Evolutionary conservation across 2,113 vertebrate species (phyloP), one percentile per base, ranked within the genome.

Genomic region (Nibea coibor): DNA sequence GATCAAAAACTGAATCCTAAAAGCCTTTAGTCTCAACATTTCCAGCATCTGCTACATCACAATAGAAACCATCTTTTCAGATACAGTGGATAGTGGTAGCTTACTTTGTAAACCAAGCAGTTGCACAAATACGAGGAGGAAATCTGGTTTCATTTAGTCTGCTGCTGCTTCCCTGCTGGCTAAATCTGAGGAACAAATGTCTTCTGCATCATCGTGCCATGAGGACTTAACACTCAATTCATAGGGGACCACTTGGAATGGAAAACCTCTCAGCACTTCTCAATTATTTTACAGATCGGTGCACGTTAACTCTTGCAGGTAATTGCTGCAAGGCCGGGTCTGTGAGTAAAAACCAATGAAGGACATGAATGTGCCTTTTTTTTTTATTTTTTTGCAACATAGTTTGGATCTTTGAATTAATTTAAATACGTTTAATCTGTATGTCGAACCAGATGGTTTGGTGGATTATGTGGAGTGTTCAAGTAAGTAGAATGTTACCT

Each of bases 201-300:
- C 84, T 86, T 72, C 53, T 61, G 89, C 89, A 86, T 86, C 83
- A 74, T 82, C 16, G 64, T 81, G 82, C 88, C 78, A 86, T 74
- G 72, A 85, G 81, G 89, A 85, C 87, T 93, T 91, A 91, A 91
- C 90, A 89, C 88, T 89, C 78, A 78, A 89, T 82, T 80, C 91
- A 88, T 31, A 70, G 74, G 91, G 89, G 91, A 89, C 73, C 87
- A 86, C 89, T 88, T 89, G 83, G 82, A 87, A 84, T 68, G 84
- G 70, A 88, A 93, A 93, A 85, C 80, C 89, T 91, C 89, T 91
- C 90, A 93, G 87, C 89, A 86, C 88, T 91, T 90, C 77, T 71
- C 82, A 84, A 92, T 90, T 90, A 91, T 87, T 93, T 91, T 89
- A 89, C 90, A 93, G 79, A 93, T 92, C 85, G 75, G 79, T 81